Evolutionary conservation across 2,113 vertebrate species (phyloP), one percentile per base, ranked within the genome.

Genomic region (Melozone crissalis): DNA sequence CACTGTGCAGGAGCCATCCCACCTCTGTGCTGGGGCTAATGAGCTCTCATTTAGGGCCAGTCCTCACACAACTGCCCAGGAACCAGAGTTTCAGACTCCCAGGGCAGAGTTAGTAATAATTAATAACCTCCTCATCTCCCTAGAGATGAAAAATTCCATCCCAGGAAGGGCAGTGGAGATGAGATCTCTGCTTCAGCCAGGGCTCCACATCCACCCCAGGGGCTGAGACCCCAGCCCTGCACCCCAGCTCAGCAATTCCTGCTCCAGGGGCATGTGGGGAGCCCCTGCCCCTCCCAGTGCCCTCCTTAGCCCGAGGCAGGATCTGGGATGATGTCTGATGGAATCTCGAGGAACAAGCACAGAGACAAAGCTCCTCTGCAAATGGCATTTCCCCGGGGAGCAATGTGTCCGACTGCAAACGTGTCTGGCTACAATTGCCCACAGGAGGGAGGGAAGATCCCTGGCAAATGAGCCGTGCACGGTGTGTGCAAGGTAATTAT

Each of bases 401-500:
- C 92, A 82, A 79, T 43, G 87, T 88, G 92, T 91, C 88, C 94
- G 73, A 30, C 62, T 8, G 22, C 84, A 93, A 72, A 59, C 20
- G 22, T 6, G 54, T 20, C 82, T 61, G 9, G 69, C 76, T 90
- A 10, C 41, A 87, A 96, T 71, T 46, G 90, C 90, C 74, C 94
- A 72, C 79, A 41, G 72, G 94, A 97, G 95, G 72, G 94, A 97
- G 95, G 49, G 67, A 63, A 78, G 68, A 83, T 57, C 92, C 71
- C 66, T 74, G 83, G 49, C 86, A 81, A 91, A 95, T 67, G 94
- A 97, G 95, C 72, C 86, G 4, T 62, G 90, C 89, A 84, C 8
- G 22, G 95, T 63, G 57, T 74, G 81, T n/a, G 68, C 75, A 57
- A 92, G 92, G 95, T 96, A 95, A 97, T 96, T 93, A 96, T 35